Evolutionary conservation across 2,113 vertebrate species (phyloP), one percentile per base, ranked within the genome.

Genomic region (Raja brachyura): DNA sequence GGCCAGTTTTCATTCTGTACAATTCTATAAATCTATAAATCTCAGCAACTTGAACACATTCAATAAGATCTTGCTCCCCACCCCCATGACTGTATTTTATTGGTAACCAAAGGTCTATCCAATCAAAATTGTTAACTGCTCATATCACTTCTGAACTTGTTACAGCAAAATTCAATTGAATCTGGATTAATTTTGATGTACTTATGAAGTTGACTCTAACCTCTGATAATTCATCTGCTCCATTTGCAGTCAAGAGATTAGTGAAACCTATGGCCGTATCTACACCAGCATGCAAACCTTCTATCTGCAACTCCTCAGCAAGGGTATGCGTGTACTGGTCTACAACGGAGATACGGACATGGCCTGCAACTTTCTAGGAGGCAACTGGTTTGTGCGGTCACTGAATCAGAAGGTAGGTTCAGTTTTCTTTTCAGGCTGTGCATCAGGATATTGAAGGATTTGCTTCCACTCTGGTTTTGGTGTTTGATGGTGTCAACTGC

Each of bases 331-430:
- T 74, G 95, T 94, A 0, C 95, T 97, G 7, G 96, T 97, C 93
- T 97, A 97, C 94, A 97, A 97, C 16, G 96, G 96, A 93, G 96
- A 97, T 94, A 97, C 96, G 0, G 96, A 97, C 94, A 97, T 97
- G 96, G 96, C 96, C 94, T 97, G 96, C 94, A 97, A 97, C 95
- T 97, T 97, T 94, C 94, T 97, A 93, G 96, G 96, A 59, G 96
- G 96, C 94, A 94, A 96, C 93, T 97, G 96, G 96, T 97, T 97
- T 94, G 96, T 97, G 86, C 96, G 97, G 39, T 94, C 95, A 14
- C 96, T 97, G 0, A 95, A 95, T 66, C 73, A 95, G 31, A 88
- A 96, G 94, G 96, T 97, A 93, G 9, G 59, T 4, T 66, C 5
- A 31, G n/a, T 20, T 73, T 73, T 73, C 68, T 16, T 70, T 11